Conservation (phyloP, 2,888 invertebrate species). For the Anagyrus pseudococci region DNA sequence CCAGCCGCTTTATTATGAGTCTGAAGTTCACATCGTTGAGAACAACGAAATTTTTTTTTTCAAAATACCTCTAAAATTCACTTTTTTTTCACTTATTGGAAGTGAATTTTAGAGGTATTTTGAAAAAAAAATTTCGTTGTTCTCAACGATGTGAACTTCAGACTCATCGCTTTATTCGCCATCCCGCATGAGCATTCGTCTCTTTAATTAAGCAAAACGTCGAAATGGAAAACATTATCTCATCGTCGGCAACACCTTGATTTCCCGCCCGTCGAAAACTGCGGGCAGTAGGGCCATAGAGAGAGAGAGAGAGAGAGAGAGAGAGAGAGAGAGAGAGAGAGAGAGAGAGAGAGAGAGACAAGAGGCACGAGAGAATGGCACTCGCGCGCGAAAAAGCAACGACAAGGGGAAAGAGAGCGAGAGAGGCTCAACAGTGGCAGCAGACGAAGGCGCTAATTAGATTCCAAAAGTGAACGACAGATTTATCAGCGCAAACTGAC, state of each 20-base stretch:
- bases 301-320: too few species aligned
- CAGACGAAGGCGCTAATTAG: slow-evolving; percentile 39
- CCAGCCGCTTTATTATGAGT: too few species aligned
- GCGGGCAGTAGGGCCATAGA: too few species aligned
- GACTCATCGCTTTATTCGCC: too few species aligned
- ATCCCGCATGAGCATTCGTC: slow-evolving; percentile 12
- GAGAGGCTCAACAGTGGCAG: too few species aligned
- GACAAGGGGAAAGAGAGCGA: slow-evolving; percentile 5
- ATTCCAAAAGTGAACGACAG: slow-evolving; percentile 41
- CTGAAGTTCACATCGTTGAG: not conserved
- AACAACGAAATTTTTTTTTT: not conserved
- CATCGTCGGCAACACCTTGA: not conserved
- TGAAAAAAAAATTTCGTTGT: not conserved
- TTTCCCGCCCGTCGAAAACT: not conserved
- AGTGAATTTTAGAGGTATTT: not conserved
- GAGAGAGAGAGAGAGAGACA: too few species aligned
- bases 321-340: too few species aligned
- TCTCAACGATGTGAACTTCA: not conserved
- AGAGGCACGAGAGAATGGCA: too few species aligned
- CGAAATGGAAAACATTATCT: slow-evolving; percentile 28
- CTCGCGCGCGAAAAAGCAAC: not conserved
- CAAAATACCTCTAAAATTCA: too few species aligned
- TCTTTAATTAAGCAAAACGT: slow-evolving; percentile 32
- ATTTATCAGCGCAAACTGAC: slow-evolving; percentile 39
- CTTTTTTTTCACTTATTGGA: not conserved